These are phyloP conservation scores for Tachysurus fulvidraco DNA, from an alignment of 2,113 vertebrate genomes.

Conservation along the genomic window DNA sequence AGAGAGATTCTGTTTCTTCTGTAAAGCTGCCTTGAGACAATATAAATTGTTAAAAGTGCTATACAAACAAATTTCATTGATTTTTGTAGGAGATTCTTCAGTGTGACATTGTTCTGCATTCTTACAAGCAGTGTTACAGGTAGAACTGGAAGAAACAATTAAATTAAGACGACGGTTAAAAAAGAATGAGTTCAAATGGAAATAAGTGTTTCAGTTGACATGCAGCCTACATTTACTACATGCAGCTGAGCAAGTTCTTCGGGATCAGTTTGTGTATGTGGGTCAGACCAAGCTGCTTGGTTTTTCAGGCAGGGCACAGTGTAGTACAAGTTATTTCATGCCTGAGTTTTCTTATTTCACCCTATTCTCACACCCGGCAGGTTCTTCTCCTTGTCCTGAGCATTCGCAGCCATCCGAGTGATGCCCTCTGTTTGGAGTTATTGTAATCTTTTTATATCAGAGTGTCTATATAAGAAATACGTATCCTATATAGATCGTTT, in stretches of 20 bases:
- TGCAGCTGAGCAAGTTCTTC: conserved; percentile 49
- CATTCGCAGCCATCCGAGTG: not conserved
- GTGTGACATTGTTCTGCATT: conserved; percentile 1
- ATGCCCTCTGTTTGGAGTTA: not conserved
- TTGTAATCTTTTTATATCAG: not conserved
- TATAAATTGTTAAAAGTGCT: no score
- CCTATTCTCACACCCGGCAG: not conserved
- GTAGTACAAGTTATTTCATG: conserved; percentile 25
- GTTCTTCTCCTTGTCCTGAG: not conserved
- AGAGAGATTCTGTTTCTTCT: no score
- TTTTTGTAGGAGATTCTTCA: not conserved
- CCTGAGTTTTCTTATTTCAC: conserved; percentile 18
- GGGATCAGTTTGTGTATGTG: conserved; percentile 1
- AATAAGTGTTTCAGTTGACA: not conserved
- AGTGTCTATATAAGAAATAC: not conserved
- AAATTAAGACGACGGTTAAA: not conserved
- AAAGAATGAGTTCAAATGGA: not conserved
- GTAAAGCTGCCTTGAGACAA: no score
- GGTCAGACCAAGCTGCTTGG: not conserved
- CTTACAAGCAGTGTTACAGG: not conserved
- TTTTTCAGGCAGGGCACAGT: not conserved
- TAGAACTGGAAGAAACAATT: conserved; percentile 8
- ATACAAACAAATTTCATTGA: no score
- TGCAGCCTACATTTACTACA: conserved; percentile 8
- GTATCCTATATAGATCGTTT: not conserved